phyloP scores from a whole-genome alignment of 1,140 invertebrate species.

The Doryteuthis pealeii region DNA sequence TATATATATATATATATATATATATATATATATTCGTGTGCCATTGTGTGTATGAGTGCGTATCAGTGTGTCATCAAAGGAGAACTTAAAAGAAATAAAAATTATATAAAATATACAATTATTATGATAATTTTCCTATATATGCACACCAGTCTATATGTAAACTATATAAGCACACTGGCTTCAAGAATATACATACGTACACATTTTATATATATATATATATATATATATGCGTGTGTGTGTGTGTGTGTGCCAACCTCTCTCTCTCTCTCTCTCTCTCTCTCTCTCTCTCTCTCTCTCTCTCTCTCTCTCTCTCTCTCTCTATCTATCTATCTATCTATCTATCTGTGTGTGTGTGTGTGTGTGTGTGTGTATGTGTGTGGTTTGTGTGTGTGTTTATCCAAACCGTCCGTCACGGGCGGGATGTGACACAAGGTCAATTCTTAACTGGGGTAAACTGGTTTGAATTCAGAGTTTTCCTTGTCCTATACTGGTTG shows the following conservation, averaged over 20 bases:
- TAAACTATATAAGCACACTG: neutral
- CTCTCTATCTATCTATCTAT: too few species aligned
- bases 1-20: neutral
- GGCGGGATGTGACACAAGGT: too few species aligned
- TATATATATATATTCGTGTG: neutral
- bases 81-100: neutral
- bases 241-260: neutral
- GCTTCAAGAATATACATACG: neutral
- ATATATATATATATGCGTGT: neutral
- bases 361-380: too few species aligned
- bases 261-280: neutral
- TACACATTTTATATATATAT: too few species aligned
- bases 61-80: neutral
- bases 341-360: too few species aligned
- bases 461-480: too few species aligned
- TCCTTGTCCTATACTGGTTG: too few species aligned
- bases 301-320: too few species aligned
- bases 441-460: too few species aligned
- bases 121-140: neutral
- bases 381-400: too few species aligned
- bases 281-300: too few species aligned
- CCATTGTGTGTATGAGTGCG: neutral
- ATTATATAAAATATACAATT: neutral
- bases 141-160: neutral
- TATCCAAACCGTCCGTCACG: too few species aligned